Evolutionary conservation across 2,888 invertebrate genomes (phyloP), one percentile per base, ranked within the genome.

Genomic region (Melikaiella ostensackeni): DNA sequence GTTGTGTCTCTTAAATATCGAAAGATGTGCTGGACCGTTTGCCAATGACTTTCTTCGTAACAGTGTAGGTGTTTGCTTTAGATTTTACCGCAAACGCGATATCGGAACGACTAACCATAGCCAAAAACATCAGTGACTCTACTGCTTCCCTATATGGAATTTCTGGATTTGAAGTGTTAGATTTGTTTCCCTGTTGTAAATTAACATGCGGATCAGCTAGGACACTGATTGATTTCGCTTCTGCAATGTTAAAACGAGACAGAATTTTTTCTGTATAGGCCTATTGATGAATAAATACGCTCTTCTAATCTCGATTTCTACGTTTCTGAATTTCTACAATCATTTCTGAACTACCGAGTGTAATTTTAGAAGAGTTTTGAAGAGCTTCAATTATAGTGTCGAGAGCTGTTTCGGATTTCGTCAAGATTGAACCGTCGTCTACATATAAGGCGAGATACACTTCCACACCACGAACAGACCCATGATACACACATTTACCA

Each of bases 131-230:
- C 7, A 82, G 9, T 13, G 13, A 42, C 42, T 79, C 79, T 7
- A 82, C 79, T 6, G 81, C 82, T 24, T 81, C 78, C 8, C 81
- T 77, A 63, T 80, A 81, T 2, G 82, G 82, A 8, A 74, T 64
- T 0, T 57, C 21, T 21, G 3, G 55, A 9, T 55, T 24, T 5
- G 3, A 6, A 3, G 9, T 55, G n/a, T 21, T 7, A n/a, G 7
- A 8, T n/a, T 19, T 19, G 21, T 55, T 55, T 19, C n/a, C 8
- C 7, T 21, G 50, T 11, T 46, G 6, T 46, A 46, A 19, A 9
- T 9, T 55, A 3, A 9, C 21, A 11, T 55, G 55, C 19, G 9
- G 11, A 24, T 75, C 70, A 5, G 75, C 74, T 3, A 74, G 77
- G 33, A 75, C 42, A 64, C 50, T 75, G 1, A 64, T 27, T 13